A percentile compares a stretch with the other conserved stretches of the same genome.
These are phyloP conservation scores for Lasioglossum vierecki DNA, from an alignment of 2,888 invertebrate genomes.

Conservation along the genomic window DNA sequence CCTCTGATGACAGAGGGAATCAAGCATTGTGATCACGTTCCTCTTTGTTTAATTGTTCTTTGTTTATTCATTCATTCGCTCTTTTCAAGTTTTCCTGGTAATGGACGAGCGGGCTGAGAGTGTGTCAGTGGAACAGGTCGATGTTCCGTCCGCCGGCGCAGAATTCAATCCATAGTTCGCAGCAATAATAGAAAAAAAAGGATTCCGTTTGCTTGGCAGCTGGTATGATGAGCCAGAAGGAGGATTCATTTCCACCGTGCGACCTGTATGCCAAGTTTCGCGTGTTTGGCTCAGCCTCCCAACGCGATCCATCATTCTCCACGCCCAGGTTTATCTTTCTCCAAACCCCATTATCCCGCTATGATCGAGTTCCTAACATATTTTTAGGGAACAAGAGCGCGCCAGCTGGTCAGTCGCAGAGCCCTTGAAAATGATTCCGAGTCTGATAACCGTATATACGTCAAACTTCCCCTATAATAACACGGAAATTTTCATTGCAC, in stretches of 20 bases:
- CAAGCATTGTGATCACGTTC: slow-evolving; percentile 57
- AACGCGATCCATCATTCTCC: slow-evolving; percentile 47
- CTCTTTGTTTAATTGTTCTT: slow-evolving; percentile 62
- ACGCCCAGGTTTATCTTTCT: slow-evolving; percentile 52
- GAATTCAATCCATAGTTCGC: slow-evolving; percentile 54
- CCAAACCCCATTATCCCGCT: slow-evolving; percentile 49
- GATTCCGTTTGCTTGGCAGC: slow-evolving; percentile 62
- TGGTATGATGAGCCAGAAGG: slow-evolving; percentile 39
- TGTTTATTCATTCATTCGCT: slow-evolving; percentile 57
- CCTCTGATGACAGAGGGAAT: slow-evolving; percentile 57
- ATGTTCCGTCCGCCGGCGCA: slow-evolving; percentile 59
- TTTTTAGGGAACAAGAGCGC: slow-evolving; percentile 36
- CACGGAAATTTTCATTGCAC: neutral
- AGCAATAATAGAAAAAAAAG: slow-evolving; percentile 52
- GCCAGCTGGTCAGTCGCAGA: slow-evolving; percentile 14
- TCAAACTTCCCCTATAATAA: slow-evolving; percentile 15
- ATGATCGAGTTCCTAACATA: slow-evolving; percentile 59
- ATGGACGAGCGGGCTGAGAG: slow-evolving; percentile 51
- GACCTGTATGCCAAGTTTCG: slow-evolving; percentile 59
- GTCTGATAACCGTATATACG: slow-evolving; percentile 19
- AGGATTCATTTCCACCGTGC: slow-evolving; percentile 48
- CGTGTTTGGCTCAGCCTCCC: slow-evolving; percentile 36
- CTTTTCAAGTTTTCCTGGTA: slow-evolving; percentile 54
- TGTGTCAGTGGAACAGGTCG: slow-evolving; percentile 67
- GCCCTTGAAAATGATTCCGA: slow-evolving; percentile 30